Percentiles rank a stretch among this genome's conserved stretches.
Conservation (phyloP, 2,888 invertebrate genomes). For the Trilocha varians region DNA sequence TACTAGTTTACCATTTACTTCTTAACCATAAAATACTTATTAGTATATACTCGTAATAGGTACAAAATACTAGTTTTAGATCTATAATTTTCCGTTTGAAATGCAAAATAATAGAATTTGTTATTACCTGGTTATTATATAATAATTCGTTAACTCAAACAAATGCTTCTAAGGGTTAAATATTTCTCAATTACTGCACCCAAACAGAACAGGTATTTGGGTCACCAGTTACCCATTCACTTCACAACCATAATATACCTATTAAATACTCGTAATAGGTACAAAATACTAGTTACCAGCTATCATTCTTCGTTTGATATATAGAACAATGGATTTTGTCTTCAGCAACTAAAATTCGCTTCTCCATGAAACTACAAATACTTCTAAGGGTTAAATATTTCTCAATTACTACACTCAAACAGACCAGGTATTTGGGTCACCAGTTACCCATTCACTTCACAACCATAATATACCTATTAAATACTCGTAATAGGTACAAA, state of each 20-base stretch:
- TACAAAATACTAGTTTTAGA: constrained; percentile 6
- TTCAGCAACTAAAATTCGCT: background rate
- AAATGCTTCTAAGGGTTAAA: constrained; percentile 4
- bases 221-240: constrained; percentile 9
- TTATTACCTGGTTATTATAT: background rate
- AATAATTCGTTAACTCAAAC: background rate
- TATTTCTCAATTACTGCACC: constrained; percentile 11
- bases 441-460: background rate
- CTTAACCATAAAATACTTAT: constrained; percentile 7
- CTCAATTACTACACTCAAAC: constrained; percentile 8
- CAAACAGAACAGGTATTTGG: constrained; percentile 16
- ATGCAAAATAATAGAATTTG: too few relatives aligned
- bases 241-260: constrained; percentile 7
- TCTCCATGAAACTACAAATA: background rate
- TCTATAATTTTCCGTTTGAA: constrained; percentile 4
- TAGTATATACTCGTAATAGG: constrained; percentile 11
- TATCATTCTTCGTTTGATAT: too few relatives aligned
- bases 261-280: constrained; percentile 11
- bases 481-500: constrained; percentile 11
- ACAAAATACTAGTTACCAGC: constrained; percentile 6
- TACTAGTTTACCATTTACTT: constrained; percentile 4
- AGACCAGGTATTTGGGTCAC: constrained; percentile 18
- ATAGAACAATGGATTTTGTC: too few relatives aligned
- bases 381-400: constrained; percentile 10
- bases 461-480: constrained; percentile 9